These are phyloP conservation scores for Anguilla rostrata DNA, from an alignment of 2,113 vertebrate genomes.

Conservation along the genomic window DNA sequence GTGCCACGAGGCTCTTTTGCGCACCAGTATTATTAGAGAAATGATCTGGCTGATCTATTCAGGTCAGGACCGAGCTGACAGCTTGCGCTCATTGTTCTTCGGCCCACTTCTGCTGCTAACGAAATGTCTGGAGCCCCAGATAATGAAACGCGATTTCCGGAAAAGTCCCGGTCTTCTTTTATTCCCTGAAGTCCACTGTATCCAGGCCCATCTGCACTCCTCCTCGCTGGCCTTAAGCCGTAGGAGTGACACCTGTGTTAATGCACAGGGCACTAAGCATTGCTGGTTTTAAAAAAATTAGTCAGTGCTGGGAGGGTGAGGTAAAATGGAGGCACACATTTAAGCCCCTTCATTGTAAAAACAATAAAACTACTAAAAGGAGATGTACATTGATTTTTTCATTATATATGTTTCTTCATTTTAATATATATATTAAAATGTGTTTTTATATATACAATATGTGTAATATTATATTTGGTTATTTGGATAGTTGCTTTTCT, in stretches of 20 bases:
- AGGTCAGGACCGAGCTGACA: not conserved
- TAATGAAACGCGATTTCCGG: not conserved
- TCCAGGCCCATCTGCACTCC: not conserved
- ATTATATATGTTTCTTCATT: no score
- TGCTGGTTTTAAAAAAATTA: not conserved
- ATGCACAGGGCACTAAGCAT: not conserved
- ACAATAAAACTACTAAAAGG: not conserved
- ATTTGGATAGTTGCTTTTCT: not conserved
- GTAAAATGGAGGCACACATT: not conserved
- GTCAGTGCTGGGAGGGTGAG: not conserved
- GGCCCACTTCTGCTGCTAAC: slow-evolving; percentile 12
- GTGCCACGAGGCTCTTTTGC: not conserved
- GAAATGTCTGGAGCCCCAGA: not conserved
- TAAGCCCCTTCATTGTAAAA: slow-evolving; percentile 18
- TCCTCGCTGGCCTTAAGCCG: not conserved
- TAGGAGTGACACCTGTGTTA: not conserved
- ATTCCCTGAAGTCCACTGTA: not conserved
- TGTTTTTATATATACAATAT: no score
- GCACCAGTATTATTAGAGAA: not conserved
- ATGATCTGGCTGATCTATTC: not conserved
- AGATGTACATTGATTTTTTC: not conserved
- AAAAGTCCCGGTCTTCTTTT: not conserved
- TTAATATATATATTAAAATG: no score
- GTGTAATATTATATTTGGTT: no score
- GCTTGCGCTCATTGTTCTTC: not conserved